A percentile compares a stretch with the other conserved stretches of the same genome.
phyloP scores from a whole-genome alignment of 2,797 vertebrate species.

The Lutjanus campechanus region DNA sequence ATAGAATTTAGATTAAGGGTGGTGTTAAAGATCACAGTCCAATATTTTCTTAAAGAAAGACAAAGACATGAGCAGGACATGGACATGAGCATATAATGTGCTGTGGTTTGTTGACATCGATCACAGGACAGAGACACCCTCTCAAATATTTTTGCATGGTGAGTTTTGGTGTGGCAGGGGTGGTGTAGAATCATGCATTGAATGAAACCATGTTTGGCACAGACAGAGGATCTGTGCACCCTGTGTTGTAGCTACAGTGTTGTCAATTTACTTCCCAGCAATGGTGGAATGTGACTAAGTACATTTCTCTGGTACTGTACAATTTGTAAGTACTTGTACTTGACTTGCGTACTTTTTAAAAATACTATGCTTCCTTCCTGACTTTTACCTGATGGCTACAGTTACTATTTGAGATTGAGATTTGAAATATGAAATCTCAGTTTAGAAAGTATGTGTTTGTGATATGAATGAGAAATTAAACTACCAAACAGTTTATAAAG shows the following conservation, averaged over 20 bases:
- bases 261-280: not conserved
- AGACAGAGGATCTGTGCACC: too few species aligned
- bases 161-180: too few species aligned
- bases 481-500: not conserved
- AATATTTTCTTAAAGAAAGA: too few species aligned
- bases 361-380: not conserved
- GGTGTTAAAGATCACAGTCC: too few species aligned
- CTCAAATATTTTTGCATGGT: too few species aligned
- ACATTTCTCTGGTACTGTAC: not conserved
- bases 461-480: not conserved
- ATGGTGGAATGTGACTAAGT: not conserved
- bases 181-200: too few species aligned
- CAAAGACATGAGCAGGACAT: too few species aligned
- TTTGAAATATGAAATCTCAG: not conserved
- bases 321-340: not conserved
- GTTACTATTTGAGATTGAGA: not conserved
- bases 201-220: too few species aligned
- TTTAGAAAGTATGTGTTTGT: not conserved
- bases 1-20: too few species aligned
- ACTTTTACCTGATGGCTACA: not conserved
- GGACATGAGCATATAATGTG: too few species aligned
- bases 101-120: too few species aligned
- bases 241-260: not conserved
- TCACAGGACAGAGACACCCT: too few species aligned
- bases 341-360: not conserved